Evolutionary conservation across 2,113 vertebrate genomes (phyloP).

Genomic region (Zingel zingel): DNA sequence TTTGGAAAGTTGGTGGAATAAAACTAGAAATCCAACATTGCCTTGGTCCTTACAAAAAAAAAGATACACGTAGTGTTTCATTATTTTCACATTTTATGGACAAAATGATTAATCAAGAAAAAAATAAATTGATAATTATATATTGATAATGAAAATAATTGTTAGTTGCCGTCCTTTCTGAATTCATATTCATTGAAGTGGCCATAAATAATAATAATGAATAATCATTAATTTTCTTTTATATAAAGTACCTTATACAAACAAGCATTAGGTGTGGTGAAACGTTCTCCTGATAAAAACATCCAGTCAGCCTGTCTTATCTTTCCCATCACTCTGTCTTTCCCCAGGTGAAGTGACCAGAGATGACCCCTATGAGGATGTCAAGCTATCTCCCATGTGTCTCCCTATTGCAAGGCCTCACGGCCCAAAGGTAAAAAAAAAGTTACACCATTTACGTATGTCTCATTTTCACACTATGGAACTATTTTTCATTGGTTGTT

Average conservation of each 20-base stretch:
- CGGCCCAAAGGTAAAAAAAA: constrained; percentile 66
- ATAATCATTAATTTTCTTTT: background rate
- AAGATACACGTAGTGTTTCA: background rate
- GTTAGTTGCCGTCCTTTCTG: background rate
- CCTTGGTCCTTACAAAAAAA: background rate
- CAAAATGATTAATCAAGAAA: background rate
- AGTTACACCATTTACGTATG: background rate
- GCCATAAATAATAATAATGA: background rate
- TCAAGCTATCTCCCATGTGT: constrained; percentile 86
- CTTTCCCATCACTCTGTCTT: background rate
- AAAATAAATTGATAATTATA: no score
- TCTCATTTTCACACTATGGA: background rate
- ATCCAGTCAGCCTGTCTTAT: constrained; percentile 1
- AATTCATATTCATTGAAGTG: background rate
- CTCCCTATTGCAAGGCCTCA: constrained; percentile 81
- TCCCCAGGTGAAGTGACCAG: constrained; percentile 82
- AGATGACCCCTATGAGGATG: constrained; percentile 92
- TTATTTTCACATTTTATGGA: background rate
- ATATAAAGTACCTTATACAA: background rate
- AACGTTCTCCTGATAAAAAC: background rate
- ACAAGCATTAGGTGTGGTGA: background rate
- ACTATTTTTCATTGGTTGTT: constrained; percentile 7
- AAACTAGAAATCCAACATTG: background rate
- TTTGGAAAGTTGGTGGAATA: background rate
- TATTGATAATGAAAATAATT: background rate